Evolutionary conservation across 2,113 vertebrate genomes (phyloP), one percentile per base, ranked within the genome.

Genomic region (Macroglossus sobrinus): DNA sequence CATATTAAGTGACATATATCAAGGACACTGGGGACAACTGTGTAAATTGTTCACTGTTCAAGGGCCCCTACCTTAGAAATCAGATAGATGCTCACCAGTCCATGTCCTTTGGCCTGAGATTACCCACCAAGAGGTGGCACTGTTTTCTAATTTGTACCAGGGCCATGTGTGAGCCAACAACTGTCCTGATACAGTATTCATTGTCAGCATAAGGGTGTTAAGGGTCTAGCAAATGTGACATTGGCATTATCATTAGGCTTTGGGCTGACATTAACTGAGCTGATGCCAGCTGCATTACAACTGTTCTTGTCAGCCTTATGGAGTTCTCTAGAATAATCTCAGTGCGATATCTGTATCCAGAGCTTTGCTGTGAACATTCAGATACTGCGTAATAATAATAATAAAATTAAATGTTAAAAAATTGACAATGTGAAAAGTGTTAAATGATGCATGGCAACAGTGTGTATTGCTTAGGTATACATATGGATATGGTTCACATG

Each of bases 141-240:
- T 94, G 80, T 94, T 90, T 86, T 92, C 47, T 61, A 63, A 50
- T 84, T 85, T 92, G 91, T 81, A 28, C 78, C 76, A 80, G 30
- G 71, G 40, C 33, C 13, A 2, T 8, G 5, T 14, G 10, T 57
- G 33, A 61, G 57, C n/a, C 47, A 69, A n/a, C 53, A 45, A 16
- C 30, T 33, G 30, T 64, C 10, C 18, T 21, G 30, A 45, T 1
- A 35, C 2, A 10, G 38, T n/a, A 47, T 43, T 40, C 12, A 5
- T 13, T 75, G 47, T 61, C 40, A 86, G n/a, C 61, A 40, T 18
- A 86, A 64, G 24, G 40, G 50, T 47, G 45, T 86, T n/a, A 38
- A 45, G 47, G 30, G 53, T 72, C 47, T 72, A 7, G 24, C 50
- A 69, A 82, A 87, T 14, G 6, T 3, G 45, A 9, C 40, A 33